Evolutionary conservation across 2,888 invertebrate genomes (phyloP), one percentile per base, ranked within the genome.

Genomic region (Limnephilus marmoratus): DNA sequence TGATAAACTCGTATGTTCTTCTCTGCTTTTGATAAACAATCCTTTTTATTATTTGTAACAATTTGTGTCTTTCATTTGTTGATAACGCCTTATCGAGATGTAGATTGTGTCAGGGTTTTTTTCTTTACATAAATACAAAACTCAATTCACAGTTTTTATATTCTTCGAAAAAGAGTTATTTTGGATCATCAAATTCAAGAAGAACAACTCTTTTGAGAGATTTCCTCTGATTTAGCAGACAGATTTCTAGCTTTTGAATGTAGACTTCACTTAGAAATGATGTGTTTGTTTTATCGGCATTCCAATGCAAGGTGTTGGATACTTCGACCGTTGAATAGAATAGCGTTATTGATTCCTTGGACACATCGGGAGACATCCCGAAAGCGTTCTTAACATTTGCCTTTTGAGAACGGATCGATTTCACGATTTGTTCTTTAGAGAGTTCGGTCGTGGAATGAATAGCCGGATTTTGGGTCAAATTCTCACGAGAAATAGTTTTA

Each of bases 1-100:
- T 86, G 90, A 92, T 92, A 68, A 82, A 85, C 85, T 85, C 68
- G 49, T 31, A 87, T 85, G 85, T 29, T 87, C 87, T 45, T 37
- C 41, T 41, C 13, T 86, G 86, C 41, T 45, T 87, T 87, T 68
- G 18, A 68, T 68, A 53, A 87, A 87, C 49, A 87, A 87, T 68
- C 53, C 15, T 53, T n/a, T 86, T 86, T 86, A 68, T 86, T 86
- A 86, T 45, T 86, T 86, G 86, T 45, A 86, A 86, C 86, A 45
- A 15, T 88, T 68, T 18, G 88, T 89, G 53, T 91, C 29, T 89
- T 89, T 49, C 81, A 80, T 91, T 15, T n/a, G 45, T n/a, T 29
- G 81, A 81, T 90, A 81, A 41, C 41, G n/a, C n/a, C 24, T 81
- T 68, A 68, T 68, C 68, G 68, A 68, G 68, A 68, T 68, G 68